Percentiles rank a stretch among this genome's conserved stretches.
Conservation (phyloP, 1,140 invertebrate species). For the Leguminivora glycinivorella region DNA sequence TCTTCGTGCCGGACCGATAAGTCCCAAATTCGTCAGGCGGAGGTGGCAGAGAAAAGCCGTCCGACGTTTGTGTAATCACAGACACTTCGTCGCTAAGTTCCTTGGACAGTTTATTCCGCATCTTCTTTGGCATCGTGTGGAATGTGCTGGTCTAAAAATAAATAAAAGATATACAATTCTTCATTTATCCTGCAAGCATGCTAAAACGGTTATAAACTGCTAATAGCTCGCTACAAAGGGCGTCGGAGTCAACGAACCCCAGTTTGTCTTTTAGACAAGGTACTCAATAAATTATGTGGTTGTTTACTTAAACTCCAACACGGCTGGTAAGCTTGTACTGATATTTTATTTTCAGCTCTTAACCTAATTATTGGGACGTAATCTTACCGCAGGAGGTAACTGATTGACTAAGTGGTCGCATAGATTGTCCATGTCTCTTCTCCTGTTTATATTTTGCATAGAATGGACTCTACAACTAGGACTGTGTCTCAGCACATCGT, state of each 20-base stretch:
- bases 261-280: too few relatives aligned
- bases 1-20: conserved; percentile 60
- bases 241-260: too few relatives aligned
- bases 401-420: conserved; percentile 69
- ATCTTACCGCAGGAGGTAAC: conserved; percentile 58
- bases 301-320: too few relatives aligned
- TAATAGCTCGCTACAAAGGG: too few relatives aligned
- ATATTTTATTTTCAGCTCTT: background rate
- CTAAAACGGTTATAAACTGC: background rate
- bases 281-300: too few relatives aligned
- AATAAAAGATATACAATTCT: conserved; percentile 15
- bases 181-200: background rate
- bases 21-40: conserved; percentile 71
- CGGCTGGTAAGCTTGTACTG: background rate
- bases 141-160: conserved; percentile 70
- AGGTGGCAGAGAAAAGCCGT: conserved; percentile 69
- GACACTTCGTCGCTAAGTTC: conserved; percentile 68
- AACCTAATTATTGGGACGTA: conserved; percentile 57
- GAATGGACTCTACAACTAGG: conserved; percentile 63
- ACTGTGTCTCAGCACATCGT: conserved; percentile 46
- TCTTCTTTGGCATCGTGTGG: conserved; percentile 72
- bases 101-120: conserved; percentile 61
- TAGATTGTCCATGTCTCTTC: conserved; percentile 60
- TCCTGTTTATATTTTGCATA: conserved; percentile 65
- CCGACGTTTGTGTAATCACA: conserved; percentile 67